Evolutionary conservation across 2,888 invertebrate species (phyloP).

Genomic region (Plagodis dolabraria): DNA sequence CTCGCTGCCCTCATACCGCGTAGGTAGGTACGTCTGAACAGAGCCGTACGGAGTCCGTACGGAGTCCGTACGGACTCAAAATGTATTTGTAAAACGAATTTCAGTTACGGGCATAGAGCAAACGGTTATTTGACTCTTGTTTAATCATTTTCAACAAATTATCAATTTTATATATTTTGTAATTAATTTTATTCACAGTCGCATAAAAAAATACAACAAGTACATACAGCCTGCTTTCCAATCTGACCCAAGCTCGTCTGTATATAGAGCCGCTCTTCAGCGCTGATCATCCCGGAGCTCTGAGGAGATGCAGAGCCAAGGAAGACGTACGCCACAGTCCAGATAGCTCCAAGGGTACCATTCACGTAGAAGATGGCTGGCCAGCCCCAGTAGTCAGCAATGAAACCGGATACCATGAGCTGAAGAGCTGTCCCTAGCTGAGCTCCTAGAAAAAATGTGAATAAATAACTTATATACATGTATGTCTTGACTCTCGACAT

Average conservation of each 20-base stretch:
- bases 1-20: too few relatives aligned
- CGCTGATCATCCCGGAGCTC: slow-evolving; percentile 82
- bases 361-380: slow-evolving; percentile 88
- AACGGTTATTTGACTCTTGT: too few relatives aligned
- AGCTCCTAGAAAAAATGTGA: slow-evolving; percentile 68
- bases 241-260: slow-evolving; percentile 76
- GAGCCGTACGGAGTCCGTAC: too few relatives aligned
- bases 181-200: too few relatives aligned
- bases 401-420: slow-evolving; percentile 76
- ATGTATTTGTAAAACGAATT: too few relatives aligned
- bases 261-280: slow-evolving; percentile 88
- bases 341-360: slow-evolving; percentile 80
- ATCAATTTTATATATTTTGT: too few relatives aligned
- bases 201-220: neutral
- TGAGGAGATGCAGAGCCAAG: slow-evolving; percentile 88
- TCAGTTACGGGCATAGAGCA: too few relatives aligned
- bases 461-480: too few relatives aligned
- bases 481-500: too few relatives aligned
- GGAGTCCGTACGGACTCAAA: too few relatives aligned
- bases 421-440: slow-evolving; percentile 86
- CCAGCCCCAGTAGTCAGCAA: slow-evolving; percentile 84
- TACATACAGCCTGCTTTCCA: slow-evolving; percentile 58
- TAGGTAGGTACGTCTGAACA: too few relatives aligned
- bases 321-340: slow-evolving; percentile 83
- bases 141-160: too few relatives aligned